Evolutionary conservation across 30 jellyfish, hydroid and myxozoan species (phyloP).

Genomic region (Calvadosia cruxmelitensis): DNA sequence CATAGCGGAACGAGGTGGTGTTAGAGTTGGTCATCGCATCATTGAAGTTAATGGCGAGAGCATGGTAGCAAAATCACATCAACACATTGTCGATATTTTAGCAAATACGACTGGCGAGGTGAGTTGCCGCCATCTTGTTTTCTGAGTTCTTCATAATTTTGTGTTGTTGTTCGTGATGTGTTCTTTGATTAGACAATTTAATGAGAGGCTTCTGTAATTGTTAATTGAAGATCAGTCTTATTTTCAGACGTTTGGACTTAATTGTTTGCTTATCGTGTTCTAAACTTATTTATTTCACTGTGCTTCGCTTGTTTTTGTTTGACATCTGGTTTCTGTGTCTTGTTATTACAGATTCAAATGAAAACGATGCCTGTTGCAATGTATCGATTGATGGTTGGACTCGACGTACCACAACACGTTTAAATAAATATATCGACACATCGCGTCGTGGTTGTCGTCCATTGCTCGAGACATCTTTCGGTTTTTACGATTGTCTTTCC

Average conservation of each 20-base stretch:
- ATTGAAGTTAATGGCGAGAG: conserved; percentile 96
- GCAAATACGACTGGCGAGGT: conserved; percentile 97
- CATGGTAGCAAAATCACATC: conserved; percentile 96
- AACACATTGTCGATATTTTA: conserved; percentile 80
- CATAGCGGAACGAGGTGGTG: conserved; percentile 98
- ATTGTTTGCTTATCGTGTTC: too few species aligned
- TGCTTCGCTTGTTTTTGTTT: not conserved
- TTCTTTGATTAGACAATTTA: too few species aligned
- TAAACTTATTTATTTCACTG: too few species aligned
- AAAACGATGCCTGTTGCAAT: conserved; percentile 95
- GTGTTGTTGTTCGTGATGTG: too few species aligned
- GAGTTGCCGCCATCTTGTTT: too few species aligned
- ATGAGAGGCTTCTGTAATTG: too few species aligned
- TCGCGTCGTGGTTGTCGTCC: too few species aligned
- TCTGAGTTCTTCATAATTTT: too few species aligned
- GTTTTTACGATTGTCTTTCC: too few species aligned
- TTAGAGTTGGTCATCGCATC: conserved; percentile 96
- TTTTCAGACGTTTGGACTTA: too few species aligned
- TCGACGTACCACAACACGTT: conserved; percentile 82
- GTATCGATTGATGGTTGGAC: conserved; percentile 97
- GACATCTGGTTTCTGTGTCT: not conserved
- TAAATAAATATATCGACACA: conserved; percentile 8
- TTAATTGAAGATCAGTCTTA: too few species aligned
- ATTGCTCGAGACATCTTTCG: too few species aligned
- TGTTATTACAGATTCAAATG: conserved; percentile 64